Base-by-base conservation (phyloP, 2,888 invertebrate genomes). In the Andrena marginata region DNA sequence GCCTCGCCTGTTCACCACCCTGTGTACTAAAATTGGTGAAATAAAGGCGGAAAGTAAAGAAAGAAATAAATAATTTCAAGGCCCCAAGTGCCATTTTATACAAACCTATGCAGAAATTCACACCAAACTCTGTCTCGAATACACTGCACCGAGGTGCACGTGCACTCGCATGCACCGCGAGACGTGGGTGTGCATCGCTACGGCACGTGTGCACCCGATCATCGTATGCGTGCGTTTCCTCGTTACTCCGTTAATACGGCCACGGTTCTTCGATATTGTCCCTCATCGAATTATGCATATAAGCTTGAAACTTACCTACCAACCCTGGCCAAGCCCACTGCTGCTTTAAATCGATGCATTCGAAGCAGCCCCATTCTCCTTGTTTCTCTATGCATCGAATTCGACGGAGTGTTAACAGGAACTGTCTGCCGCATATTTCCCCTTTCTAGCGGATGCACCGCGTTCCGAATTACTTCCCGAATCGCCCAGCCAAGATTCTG, bases 211-310 rank as follows among this genome's bases (percentile, higher is more conserved):
- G 16, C 29, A 10, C 42, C 10, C 56, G 23, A 26, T 56, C 56
- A 16, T 33, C 31, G 42, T 16, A 6, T n/a, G 23, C 3, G 51
- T 51, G 60, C 23, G 31, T 48, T 54, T 31, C 59, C 26, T 51
- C 69, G 75, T 69, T 62, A 29, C 69, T 42, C 10, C 31, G 51
- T 54, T 42, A 63, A 20, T 35, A 16, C 42, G 31, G 13, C 13
- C 31, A 35, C 8, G 48, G 64, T 64, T 48, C 56, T 26, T 49
- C 77, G 71, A 64, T 65, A 72, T 54, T 59, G 33, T 49, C 48
- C 20, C 63, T 31, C 49, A 13, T 65, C 48, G 76, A 71, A 65
- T 77, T 65, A 71, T 35, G 48, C 71, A 60, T 65, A 59, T 35
- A 64, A 48, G 54, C 54, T 42, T n/a, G 63, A 33, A 63, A 56